Conservation (phyloP, 1,140 invertebrate genomes). For the Scaptomyza montana region DNA sequence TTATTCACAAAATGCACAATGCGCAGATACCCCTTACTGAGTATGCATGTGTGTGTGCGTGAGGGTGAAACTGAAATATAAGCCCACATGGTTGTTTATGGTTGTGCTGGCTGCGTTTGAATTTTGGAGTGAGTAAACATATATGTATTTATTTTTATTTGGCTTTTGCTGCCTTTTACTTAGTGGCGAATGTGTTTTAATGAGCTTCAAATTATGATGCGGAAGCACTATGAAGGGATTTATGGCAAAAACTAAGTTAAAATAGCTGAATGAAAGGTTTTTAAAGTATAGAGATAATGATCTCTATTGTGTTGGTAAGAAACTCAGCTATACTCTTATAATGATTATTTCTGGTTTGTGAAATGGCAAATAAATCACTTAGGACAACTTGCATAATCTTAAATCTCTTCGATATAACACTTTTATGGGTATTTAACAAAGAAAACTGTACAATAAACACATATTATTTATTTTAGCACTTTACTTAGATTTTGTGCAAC, state of each 20-base stretch:
- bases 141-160: not conserved
- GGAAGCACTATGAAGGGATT: not conserved
- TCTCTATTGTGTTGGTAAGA: not conserved
- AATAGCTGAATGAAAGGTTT: not conserved
- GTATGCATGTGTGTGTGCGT: conserved; percentile 5
- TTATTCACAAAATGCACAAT: conserved; percentile 77
- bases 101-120: conserved; percentile 18
- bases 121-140: conserved; percentile 13
- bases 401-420: too few relatives aligned
- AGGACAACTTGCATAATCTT: too few relatives aligned
- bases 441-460: too few relatives aligned
- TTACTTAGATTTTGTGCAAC: too few relatives aligned
- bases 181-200: conserved; percentile 62
- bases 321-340: too few relatives aligned
- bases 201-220: conserved; percentile 69
- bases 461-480: too few relatives aligned
- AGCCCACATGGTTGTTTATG: not conserved
- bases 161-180: conserved; percentile 35
- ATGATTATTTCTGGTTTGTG: too few relatives aligned
- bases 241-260: not conserved
- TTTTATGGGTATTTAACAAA: too few relatives aligned
- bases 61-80: conserved; percentile 15
- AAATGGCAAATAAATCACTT: too few relatives aligned
- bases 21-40: conserved; percentile 49
- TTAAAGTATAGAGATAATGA: not conserved